Conservation (phyloP, 1,140 invertebrate genomes). For the Homalodisca vitripennis region DNA sequence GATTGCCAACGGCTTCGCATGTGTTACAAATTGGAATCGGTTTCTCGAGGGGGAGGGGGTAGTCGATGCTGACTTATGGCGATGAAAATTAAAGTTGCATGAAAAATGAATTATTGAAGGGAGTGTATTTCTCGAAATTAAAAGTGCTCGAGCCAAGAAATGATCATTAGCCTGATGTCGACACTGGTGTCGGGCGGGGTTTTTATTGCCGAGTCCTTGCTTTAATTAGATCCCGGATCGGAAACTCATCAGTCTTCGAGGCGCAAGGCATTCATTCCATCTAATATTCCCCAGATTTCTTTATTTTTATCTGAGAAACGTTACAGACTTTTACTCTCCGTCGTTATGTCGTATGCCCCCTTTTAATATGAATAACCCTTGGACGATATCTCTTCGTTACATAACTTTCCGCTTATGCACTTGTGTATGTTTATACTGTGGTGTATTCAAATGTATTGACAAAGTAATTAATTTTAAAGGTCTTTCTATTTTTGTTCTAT, state of each 20-base stretch:
- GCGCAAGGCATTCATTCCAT: conserved; percentile 17
- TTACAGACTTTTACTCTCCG: no score
- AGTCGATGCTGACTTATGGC: conserved; percentile 8
- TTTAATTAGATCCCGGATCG: conserved; percentile 14
- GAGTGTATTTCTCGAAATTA: conserved; percentile 17
- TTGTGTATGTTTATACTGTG: no score
- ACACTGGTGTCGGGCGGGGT: background rate
- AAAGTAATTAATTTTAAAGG: no score
- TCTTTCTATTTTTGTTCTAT: no score
- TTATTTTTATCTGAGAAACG: no score
- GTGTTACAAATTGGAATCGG: conserved; percentile 12
- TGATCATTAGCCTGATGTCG: background rate
- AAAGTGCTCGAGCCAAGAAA: background rate
- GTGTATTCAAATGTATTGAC: no score
- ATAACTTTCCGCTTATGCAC: no score
- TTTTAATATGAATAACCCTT: no score
- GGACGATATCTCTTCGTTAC: no score
- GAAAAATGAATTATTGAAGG: conserved; percentile 18
- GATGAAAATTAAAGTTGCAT: conserved; percentile 18
- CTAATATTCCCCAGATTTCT: no score
- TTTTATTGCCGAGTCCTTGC: conserved; percentile 8
- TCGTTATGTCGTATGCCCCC: no score
- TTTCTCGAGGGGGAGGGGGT: conserved; percentile 11
- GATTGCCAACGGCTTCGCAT: no score
- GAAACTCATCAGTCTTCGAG: background rate